phyloP scores from a whole-genome alignment of 92 coral and sea anemone genomes.

The Epizoanthus fatuus region DNA sequence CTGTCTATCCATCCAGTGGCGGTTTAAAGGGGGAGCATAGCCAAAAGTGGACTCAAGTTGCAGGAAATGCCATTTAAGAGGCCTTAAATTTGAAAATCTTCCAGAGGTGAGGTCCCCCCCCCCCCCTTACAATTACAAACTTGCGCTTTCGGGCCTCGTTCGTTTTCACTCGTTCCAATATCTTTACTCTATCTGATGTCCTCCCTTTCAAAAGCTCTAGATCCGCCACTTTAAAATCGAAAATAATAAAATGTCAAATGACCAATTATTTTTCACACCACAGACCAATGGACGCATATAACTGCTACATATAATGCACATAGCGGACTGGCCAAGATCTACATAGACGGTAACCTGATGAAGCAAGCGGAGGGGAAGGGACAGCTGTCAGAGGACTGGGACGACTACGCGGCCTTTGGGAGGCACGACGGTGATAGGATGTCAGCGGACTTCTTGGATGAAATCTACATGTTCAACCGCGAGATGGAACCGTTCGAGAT shows the following conservation, averaged over 20 bases:
- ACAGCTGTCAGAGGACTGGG: conserved; percentile 95
- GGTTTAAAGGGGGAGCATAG: too few relatives aligned
- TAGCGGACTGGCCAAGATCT: conserved; percentile 82
- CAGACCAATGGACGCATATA: conserved; percentile 93
- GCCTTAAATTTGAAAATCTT: too few relatives aligned
- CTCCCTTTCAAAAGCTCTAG: neutral
- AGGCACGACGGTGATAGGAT: conserved; percentile 80
- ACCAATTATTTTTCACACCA: neutral
- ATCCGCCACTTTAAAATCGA: too few relatives aligned
- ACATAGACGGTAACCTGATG: conserved; percentile 87
- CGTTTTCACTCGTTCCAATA: too few relatives aligned
- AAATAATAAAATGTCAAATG: too few relatives aligned
- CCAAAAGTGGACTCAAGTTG: too few relatives aligned
- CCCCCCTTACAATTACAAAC: too few relatives aligned
- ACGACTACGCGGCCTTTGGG: conserved; percentile 95
- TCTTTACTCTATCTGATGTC: neutral
- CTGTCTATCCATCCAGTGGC: too few relatives aligned
- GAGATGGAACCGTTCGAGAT: conserved; percentile 91
- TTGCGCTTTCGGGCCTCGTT: too few relatives aligned
- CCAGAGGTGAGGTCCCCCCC: too few relatives aligned
- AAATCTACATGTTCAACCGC: conserved; percentile 86
- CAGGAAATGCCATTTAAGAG: too few relatives aligned
- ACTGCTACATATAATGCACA: conserved; percentile 82
- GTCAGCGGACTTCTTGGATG: conserved; percentile 80
- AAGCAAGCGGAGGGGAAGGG: conserved; percentile 84